phyloP scores from a whole-genome alignment of 2,888 invertebrate genomes.

The Chymomyza amoena region DNA sequence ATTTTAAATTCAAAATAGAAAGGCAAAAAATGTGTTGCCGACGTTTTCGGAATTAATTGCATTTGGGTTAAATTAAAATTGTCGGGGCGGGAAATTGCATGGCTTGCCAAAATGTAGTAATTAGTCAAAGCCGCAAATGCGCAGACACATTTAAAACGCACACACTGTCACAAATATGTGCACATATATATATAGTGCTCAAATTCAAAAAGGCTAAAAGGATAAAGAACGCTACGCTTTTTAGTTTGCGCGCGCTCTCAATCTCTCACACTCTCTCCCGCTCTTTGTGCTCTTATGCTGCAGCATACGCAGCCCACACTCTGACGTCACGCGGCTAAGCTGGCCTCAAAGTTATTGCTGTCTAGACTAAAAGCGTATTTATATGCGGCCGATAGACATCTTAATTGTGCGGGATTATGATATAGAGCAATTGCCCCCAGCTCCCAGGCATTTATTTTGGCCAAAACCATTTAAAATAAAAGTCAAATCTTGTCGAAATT shows the following conservation, averaged over 20 bases:
- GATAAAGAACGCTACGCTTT: not conserved
- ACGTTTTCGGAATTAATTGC: constrained; percentile 23
- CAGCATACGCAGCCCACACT: not conserved
- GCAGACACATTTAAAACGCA: not conserved
- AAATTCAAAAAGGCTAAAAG: not conserved
- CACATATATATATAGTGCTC: no score
- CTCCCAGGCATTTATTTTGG: not conserved
- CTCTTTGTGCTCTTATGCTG: not conserved
- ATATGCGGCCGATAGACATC: constrained; percentile 56
- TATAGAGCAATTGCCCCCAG: not conserved
- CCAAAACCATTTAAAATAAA: not conserved
- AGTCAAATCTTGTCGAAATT: not conserved
- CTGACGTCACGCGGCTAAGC: not conserved
- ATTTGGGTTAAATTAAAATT: constrained; percentile 29
- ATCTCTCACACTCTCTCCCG: not conserved
- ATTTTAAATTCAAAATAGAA: constrained; percentile 19
- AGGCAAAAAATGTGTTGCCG: not conserved
- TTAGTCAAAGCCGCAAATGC: constrained; percentile 35
- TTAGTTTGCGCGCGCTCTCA: not conserved
- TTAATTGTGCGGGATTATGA: constrained; percentile 45
- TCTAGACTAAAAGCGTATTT: constrained; percentile 57
- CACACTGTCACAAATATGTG: constrained; percentile 2
- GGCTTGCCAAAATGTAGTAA: constrained; percentile 31
- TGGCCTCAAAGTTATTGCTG: constrained; percentile 17
- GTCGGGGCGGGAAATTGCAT: constrained; percentile 39